A percentile compares a stretch with the other conserved stretches of the same genome.
Evolutionary conservation across 2,113 vertebrate genomes (phyloP).

Genomic region (Scopus umbretta): DNA sequence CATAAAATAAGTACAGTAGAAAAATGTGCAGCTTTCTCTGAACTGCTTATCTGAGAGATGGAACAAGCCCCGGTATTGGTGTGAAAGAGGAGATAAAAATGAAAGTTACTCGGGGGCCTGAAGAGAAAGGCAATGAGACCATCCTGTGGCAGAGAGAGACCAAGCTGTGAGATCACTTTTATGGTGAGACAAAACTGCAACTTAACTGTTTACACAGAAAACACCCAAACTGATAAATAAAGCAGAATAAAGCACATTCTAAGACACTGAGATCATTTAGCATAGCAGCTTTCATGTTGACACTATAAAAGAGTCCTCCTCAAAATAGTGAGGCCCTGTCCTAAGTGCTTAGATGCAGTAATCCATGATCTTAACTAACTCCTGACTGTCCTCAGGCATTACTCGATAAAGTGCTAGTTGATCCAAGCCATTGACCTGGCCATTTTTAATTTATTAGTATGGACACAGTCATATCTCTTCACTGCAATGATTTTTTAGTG

Average conservation of each 20-base stretch:
- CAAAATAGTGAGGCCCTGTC: not conserved
- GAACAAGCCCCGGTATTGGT: not conserved
- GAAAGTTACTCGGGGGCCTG: not conserved
- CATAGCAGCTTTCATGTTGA: not conserved
- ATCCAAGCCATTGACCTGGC: not conserved
- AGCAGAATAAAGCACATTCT: not conserved
- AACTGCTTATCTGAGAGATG: not conserved
- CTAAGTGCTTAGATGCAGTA: not conserved
- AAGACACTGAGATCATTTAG: not conserved
- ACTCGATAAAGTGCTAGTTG: not conserved
- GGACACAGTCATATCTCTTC: not conserved
- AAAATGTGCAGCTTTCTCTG: not conserved
- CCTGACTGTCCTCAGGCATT: not conserved
- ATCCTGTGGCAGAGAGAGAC: not conserved
- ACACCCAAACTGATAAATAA: not conserved
- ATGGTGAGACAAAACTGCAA: not conserved
- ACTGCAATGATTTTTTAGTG: not conserved
- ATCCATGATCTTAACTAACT: not conserved
- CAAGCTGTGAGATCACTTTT: not conserved
- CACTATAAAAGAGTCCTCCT: not conserved
- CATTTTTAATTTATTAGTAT: slow-evolving; percentile 1
- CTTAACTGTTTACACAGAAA: not conserved
- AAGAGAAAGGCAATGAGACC: not conserved
- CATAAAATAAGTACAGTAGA: not conserved
- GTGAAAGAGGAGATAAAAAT: not conserved